Base-by-base conservation (phyloP, 2,797 vertebrate genomes). In the Danio jaintianensis region DNA sequence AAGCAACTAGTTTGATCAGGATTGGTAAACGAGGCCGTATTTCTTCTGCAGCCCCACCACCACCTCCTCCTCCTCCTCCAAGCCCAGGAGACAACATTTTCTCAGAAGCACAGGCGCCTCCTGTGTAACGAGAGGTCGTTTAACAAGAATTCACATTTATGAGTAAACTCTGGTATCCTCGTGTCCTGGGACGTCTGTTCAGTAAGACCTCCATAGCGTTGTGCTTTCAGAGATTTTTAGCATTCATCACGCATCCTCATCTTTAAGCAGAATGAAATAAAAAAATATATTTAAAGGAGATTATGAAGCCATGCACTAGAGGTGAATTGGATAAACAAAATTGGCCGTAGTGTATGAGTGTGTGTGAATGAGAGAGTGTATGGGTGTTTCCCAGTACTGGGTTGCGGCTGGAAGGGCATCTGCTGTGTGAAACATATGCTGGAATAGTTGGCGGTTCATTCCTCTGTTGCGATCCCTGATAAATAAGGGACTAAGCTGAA, bases 61-160 rank as follows among this genome's bases (percentile, higher is more conserved):
- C 75, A 11, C 29, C 18, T 29, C 29, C 29, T 29, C 29, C 29
- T n/a, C 53, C 68, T 71, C 77, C 47, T 71, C 12, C 16, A n/a
- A 40, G 59, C 69, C 40, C 59, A 45, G 22, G 50, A 73, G 78
- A 80, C 59, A 64, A 73, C 43, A 43, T 20, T 29, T 72, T 18
- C 42, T 73, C 69, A 56, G 69, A 71, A 80, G 42, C 69, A 45
- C 48, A 64, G 78, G 69, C 59, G 69, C 61, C 78, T 80, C 61
- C 50, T 38, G 61, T 53, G 52, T 80, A 73, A 80, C 52, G 40
- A 80, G 78, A 43, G n/a, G 48, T 56, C 50, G 69, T 66, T 64
- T 66, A 66, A 66, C 78, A 66, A 80, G 69, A 73, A 62, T 80
- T 56, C 4, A 5, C 11, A 45, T 80, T 80, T 73, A 80, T 48